Evolutionary conservation across 2,797 vertebrate species (phyloP), one percentile per base, ranked within the genome.

Genomic region (Pipistrellus pipistrellus): DNA sequence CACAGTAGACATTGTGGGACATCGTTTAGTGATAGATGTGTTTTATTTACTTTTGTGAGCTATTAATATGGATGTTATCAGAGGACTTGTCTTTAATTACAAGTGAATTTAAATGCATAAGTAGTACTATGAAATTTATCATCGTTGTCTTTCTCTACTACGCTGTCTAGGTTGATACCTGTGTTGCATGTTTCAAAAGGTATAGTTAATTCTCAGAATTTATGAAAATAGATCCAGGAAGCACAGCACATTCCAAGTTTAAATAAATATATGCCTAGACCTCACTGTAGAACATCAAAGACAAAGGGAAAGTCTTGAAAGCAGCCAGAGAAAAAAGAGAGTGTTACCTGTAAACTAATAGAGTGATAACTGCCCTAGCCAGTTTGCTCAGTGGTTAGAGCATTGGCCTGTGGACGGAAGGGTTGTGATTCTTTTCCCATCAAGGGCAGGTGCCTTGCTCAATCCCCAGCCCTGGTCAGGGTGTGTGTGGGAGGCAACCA

Each of bases 71-170:
- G 25, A 80, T 84, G 21, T 53, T 71, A 53, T 48, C 53, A 48
- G 55, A 68, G 3, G 35, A 84, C 59, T 71, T 78, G 20, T 71
- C 48, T 91, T 83, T 87, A 62, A n/a, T 78, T 92, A 59, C 13
- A 81, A 75, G 21, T 81, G 30, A 93, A 80, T 92, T 88, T 81
- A 68, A 87, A 68, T 93, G 17, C 20, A 3, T 86, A 55, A 83
- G 25, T 25, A 85, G 25, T 23, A 72, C 62, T 25, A 25, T 62
- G 62, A 76, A 76, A 25, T 41, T n/a, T 68, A 30, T 85, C 68
- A n/a, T 30, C 41, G 0, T 59, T 75, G 30, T 66, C 64, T 72
- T 83, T 73, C 41, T 85, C 14, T 75, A 15, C 59, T 62, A 27
- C 13, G 9, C 15, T 93, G 7, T 75, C 78, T 62, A 77, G 41